phyloP scores from a whole-genome alignment of 2,113 vertebrate genomes.

The Actinemys pallida region DNA sequence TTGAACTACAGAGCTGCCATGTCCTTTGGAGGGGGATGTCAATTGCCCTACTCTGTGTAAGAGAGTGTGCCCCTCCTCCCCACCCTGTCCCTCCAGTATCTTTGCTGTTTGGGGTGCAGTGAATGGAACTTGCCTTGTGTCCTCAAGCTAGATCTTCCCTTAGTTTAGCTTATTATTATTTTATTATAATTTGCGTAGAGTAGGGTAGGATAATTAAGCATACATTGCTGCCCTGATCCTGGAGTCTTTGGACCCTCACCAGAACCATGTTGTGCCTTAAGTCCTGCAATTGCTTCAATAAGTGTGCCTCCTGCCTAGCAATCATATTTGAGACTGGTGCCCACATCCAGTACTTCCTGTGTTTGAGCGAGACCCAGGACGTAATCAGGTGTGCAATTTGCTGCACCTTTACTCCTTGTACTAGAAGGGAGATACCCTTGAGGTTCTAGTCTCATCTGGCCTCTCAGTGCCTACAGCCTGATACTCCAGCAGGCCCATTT shows the following conservation, averaged over 20 bases:
- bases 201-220: not conserved
- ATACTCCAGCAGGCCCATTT: not conserved
- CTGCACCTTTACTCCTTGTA: not conserved
- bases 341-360: not conserved
- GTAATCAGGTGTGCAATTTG: not conserved
- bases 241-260: not conserved
- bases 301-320: not conserved
- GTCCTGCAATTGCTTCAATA: not conserved
- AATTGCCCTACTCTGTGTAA: not conserved
- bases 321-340: not conserved
- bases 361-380: not conserved
- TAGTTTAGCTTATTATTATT: not conserved
- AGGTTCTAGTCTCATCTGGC: not conserved
- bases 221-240: not conserved
- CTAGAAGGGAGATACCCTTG: not conserved
- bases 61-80: not conserved
- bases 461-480: not conserved
- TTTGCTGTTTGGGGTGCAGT: not conserved
- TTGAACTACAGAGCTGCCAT: slow-evolving; percentile 4
- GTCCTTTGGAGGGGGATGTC: not conserved
- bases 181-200: not conserved
- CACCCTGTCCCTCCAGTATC: not conserved
- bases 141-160: not conserved
- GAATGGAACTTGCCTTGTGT: not conserved
- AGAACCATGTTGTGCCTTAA: not conserved